Percentiles rank a stretch among this genome's conserved stretches.
phyloP scores from a whole-genome alignment of 2,113 vertebrate species.

The Laticauda laticaudata region DNA sequence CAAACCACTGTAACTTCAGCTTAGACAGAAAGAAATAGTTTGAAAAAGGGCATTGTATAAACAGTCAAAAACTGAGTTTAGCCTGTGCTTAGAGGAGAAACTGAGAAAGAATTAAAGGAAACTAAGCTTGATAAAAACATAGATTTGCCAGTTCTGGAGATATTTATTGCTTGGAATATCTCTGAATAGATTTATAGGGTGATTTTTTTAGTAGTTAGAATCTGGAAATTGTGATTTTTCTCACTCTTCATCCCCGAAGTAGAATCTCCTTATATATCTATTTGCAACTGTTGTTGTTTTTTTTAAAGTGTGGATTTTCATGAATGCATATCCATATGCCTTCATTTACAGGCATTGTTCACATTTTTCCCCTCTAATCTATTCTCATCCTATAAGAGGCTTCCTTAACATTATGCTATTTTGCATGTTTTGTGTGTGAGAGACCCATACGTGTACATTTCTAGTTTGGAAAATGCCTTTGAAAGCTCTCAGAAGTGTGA shows the following conservation, averaged over 20 bases:
- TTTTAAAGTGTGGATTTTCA: not conserved
- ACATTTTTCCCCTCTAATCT: not conserved
- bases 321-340: not conserved
- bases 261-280: not conserved
- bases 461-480: not conserved
- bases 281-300: not conserved
- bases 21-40: not conserved
- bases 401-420: not conserved
- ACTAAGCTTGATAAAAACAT: not conserved
- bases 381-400: not conserved
- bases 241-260: not conserved
- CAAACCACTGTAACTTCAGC: not conserved
- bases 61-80: too few relatives aligned
- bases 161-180: not conserved
- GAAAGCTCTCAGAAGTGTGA: not conserved
- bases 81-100: not conserved
- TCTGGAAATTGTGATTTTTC: not conserved
- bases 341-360: not conserved
- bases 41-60: not conserved
- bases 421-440: not conserved
- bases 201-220: not conserved
- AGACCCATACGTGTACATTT: not conserved
- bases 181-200: not conserved
- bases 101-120: too few relatives aligned
- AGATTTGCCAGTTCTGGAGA: not conserved